Evolutionary conservation across 2,797 vertebrate species (phyloP), one percentile per base, ranked within the genome.

Genomic region (Enteromius treurensis): DNA sequence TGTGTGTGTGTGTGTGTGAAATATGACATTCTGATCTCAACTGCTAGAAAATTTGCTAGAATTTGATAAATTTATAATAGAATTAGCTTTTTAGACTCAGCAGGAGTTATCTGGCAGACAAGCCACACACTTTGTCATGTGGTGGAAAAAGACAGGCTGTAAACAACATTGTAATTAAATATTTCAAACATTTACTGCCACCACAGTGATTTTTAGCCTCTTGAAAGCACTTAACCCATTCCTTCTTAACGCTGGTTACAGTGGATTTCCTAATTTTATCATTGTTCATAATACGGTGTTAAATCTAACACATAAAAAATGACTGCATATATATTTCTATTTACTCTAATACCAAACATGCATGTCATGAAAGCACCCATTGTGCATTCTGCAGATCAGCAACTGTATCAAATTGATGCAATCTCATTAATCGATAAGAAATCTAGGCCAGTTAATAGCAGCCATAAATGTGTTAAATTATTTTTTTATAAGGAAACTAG

Each of bases 61-160:
- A 45, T 60, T 62, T 62, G 5, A 62, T 29, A 14, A 29, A 62
- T 29, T 62, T 26, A 29, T 62, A 15, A 62, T 62, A 29, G 13
- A 62, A 62, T 62, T 13, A 15, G 26, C 60, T 29, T 62, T 62
- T 26, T 29, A 62, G 5, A 47, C 32, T 53, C 71, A 34, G 40
- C 51, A 17, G 71, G 53, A n/a, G 26, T 79, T 67, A 11, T 37
- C 5, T 45, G 37, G 51, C 65, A 58, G 23, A 40, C 51, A 32
- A 19, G 53, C 51, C 51, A 45, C 51, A 26, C 79, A 29, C 51
- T 21, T 45, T 71, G 37, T 23, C 9, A n/a, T 70, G 67, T 80
- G 67, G 58, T 87, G 67, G 79, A 86, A 70, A 67, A 14, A 70
- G 84, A 88, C 88, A 88, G 86, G 88, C 89, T 86, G 68, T 80